Evolutionary conservation across 1,140 invertebrate species (phyloP).

Genomic region (Drosophila saltans): DNA sequence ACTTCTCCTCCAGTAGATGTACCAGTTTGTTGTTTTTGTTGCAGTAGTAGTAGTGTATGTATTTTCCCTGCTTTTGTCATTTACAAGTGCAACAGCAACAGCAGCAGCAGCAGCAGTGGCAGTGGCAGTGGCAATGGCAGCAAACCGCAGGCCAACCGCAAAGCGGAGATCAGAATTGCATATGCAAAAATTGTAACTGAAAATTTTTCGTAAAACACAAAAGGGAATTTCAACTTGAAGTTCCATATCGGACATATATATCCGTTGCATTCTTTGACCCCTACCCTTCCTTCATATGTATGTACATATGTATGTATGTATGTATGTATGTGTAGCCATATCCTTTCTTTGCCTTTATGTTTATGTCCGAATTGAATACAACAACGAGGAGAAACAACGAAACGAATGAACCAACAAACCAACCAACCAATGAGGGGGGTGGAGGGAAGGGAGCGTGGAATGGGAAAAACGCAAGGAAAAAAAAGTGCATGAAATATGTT

Average conservation of each 20-base stretch:
- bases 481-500: conserved; percentile 75
- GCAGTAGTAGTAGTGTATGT: conserved; percentile 13
- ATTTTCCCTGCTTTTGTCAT: conserved; percentile 52
- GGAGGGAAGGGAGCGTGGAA: no score
- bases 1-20: no score
- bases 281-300: background rate
- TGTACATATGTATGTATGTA: no score
- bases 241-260: conserved; percentile 8
- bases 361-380: conserved; percentile 61
- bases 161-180: conserved; percentile 73
- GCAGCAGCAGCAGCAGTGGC: conserved; percentile 14
- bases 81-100: conserved; percentile 61
- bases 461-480: conserved; percentile 15
- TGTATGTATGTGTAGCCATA: no score
- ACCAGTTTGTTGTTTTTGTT: conserved; percentile 16
- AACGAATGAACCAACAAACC: background rate
- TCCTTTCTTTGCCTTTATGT: conserved; percentile 26
- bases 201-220: conserved; percentile 62
- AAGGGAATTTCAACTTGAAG: conserved; percentile 19
- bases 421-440: background rate
- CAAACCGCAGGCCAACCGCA: conserved; percentile 64
- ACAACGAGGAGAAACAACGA: background rate
- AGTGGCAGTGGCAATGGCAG: conserved; percentile 14
- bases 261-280: background rate
- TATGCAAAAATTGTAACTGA: conserved; percentile 74